phyloP scores from a whole-genome alignment of 1,140 invertebrate species.

The Drosophila carrolli region DNA sequence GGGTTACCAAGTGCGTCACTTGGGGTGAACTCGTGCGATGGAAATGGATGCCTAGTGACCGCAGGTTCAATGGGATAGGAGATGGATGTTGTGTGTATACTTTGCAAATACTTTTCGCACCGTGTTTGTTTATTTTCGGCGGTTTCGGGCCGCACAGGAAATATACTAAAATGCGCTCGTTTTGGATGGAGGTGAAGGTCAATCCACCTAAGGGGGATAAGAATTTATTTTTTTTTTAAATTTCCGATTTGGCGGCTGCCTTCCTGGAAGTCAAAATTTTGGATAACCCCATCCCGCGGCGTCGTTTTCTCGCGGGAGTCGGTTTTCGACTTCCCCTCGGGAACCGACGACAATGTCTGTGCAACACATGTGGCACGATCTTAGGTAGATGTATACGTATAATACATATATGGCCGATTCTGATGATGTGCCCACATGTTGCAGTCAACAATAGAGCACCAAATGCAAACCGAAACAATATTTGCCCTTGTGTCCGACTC shows the following conservation, averaged over 20 bases:
- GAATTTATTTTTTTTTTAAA: constrained; percentile 19
- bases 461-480: constrained; percentile 76
- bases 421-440: constrained; percentile 71
- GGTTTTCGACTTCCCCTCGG: constrained; percentile 24
- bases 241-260: constrained; percentile 32
- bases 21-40: constrained; percentile 18
- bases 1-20: constrained; percentile 47
- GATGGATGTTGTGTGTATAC: constrained; percentile 26
- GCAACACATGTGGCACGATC: constrained; percentile 73
- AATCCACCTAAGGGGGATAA: not conserved
- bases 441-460: constrained; percentile 71
- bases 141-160: constrained; percentile 36
- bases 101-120: constrained; percentile 49
- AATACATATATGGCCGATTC: not conserved
- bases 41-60: constrained; percentile 24
- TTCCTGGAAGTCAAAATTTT: constrained; percentile 35
- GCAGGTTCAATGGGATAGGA: constrained; percentile 18
- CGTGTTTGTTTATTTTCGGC: constrained; percentile 42
- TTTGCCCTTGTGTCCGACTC: constrained; percentile 76
- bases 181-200: constrained; percentile 44
- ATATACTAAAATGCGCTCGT: constrained; percentile 36
- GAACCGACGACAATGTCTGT: constrained; percentile 41
- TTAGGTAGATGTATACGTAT: constrained; percentile 49
- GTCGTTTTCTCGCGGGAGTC: constrained; percentile 15
- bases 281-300: constrained; percentile 29